Conservation (phyloP, 2,888 invertebrate genomes). For the Ochropleura leucogaster region DNA sequence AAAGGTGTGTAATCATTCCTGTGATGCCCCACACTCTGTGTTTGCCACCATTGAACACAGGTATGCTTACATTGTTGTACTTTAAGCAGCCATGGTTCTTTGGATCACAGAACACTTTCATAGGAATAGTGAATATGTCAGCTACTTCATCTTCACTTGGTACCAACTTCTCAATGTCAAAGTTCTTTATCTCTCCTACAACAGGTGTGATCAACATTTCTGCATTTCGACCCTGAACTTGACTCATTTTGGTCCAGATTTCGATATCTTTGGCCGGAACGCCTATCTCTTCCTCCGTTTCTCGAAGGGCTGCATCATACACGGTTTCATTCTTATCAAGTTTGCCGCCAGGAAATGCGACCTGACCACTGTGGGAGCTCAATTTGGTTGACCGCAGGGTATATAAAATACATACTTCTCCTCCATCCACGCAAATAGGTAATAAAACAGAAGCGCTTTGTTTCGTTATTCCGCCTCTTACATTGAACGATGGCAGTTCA, state of each 20-base stretch:
- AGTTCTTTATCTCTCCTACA: constrained; percentile 90
- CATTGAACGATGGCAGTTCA: constrained; percentile 88
- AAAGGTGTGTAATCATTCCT: constrained; percentile 93
- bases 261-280: constrained; percentile 91
- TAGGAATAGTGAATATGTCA: constrained; percentile 93
- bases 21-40: constrained; percentile 95
- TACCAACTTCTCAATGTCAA: constrained; percentile 87
- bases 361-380: constrained; percentile 94
- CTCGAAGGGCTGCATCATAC: constrained; percentile 94
- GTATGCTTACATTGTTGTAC: constrained; percentile 88
- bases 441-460: constrained; percentile 95
- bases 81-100: constrained; percentile 91
- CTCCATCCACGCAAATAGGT: constrained; percentile 93
- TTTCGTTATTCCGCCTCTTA: constrained; percentile 71
- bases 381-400: constrained; percentile 95
- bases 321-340: constrained; percentile 92
- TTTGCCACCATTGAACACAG: constrained; percentile 89
- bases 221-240: constrained; percentile 77
- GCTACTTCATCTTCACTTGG: constrained; percentile 94
- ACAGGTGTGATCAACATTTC: constrained; percentile 93
- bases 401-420: constrained; percentile 94
- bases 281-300: constrained; percentile 97
- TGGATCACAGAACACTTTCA: constrained; percentile 92
- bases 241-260: constrained; percentile 91
- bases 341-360: constrained; percentile 97